Base-by-base conservation (phyloP, 2,797 vertebrate genomes). In the Tenualosa thibaudeaui region DNA sequence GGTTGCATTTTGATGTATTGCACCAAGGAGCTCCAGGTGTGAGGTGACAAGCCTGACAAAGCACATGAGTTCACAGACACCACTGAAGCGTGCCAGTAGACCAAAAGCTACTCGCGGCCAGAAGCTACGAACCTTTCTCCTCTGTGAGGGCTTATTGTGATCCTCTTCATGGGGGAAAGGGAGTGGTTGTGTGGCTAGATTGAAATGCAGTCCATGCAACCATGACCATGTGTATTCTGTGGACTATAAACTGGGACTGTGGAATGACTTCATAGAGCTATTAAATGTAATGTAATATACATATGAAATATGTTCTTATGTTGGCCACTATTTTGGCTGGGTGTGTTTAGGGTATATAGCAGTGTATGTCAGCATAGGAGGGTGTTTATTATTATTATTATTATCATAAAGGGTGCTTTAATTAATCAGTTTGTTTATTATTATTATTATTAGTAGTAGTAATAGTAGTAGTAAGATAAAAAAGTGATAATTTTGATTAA, bases 121-220 rank as follows among this genome's bases (percentile, higher is more conserved):
- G 31, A 3, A 71, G 13, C 15, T 40, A 43, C 2, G 40, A 37
- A 43, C 5, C 4, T 37, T 37, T 40, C 62, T 71, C 12, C 37
- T 40, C 68, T 40, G 31, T 31, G 3, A 62, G 58, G n/a, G 68
- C 68, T 40, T 15, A 40, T 75, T 75, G 68, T 75, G 68, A 37
- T 43, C 68, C 68, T 19, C 68, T 37, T 43, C 17, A 6, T 43
- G 37, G 68, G 68, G 5, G 58, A 1, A 58, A 51, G 58, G 22
- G 58, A 24, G n/a, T 62, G 68, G 12, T 37, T 75, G 68, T 43
- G 37, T 43, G 68, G 37, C 26, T 31, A 31, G 9, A 68, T 31
- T 26, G n/a, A 37, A 68, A 68, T 75, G 68, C 68, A 43, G 68
- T 8, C 37, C 68, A 75, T 75, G 68, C 37, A 37, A 71, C 65